phyloP scores from a whole-genome alignment of 2,797 vertebrate species.

The Avahi laniger region DNA sequence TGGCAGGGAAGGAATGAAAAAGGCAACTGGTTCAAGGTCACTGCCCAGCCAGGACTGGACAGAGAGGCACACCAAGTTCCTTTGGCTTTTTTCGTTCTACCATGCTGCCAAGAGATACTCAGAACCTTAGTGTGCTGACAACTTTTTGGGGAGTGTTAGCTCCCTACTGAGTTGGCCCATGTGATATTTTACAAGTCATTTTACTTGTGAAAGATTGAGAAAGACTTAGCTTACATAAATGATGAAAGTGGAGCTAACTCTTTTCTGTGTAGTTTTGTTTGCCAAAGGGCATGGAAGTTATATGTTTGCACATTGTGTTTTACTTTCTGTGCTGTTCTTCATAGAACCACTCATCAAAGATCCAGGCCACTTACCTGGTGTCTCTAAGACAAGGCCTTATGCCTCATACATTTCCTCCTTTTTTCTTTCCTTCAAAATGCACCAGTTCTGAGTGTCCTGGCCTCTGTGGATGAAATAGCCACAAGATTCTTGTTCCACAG shows the following conservation, averaged over 20 bases:
- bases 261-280: background rate
- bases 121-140: background rate
- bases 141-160: background rate
- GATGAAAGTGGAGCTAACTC: background rate
- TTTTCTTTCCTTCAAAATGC: background rate
- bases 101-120: background rate
- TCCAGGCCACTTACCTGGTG: background rate
- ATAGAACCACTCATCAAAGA: background rate
- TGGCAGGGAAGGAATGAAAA: background rate
- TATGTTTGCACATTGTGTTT: background rate
- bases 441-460: background rate
- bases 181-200: background rate
- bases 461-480: background rate
- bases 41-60: background rate
- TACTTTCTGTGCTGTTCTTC: background rate
- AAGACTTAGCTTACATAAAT: background rate
- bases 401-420: background rate
- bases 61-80: background rate
- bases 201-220: slow-evolving; percentile 36
- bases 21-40: background rate
- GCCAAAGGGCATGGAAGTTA: background rate
- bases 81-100: background rate
- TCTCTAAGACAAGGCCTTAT: background rate
- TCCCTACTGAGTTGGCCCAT: background rate
- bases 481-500: background rate